A percentile compares a stretch with the other conserved stretches of the same genome.
These are phyloP conservation scores for Drosophila trichaetosa DNA, from an alignment of 2,888 invertebrate species.

Conservation along the genomic window DNA sequence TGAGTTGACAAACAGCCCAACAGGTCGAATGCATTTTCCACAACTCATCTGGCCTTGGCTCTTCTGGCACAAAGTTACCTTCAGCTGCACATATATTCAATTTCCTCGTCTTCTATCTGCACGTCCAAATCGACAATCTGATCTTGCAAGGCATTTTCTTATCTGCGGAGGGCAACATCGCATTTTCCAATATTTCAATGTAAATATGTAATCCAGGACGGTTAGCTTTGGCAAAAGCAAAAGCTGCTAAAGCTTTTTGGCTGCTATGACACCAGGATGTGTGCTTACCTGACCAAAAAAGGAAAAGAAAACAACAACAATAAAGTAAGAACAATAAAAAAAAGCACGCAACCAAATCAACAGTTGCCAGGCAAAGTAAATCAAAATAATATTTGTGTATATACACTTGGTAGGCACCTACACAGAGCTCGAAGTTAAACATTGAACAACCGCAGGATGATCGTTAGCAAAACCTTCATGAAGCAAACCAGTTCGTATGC, in stretches of 20 bases:
- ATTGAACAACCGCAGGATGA: constrained; percentile 19
- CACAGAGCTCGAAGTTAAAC: constrained; percentile 7
- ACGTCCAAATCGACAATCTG: background rate
- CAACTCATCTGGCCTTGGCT: background rate
- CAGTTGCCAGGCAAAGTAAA: constrained; percentile 48
- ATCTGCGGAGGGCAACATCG: background rate
- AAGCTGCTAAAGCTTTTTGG: constrained; percentile 15
- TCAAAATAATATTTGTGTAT: constrained; percentile 32
- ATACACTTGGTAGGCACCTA: constrained; percentile 3
- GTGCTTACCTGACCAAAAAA: constrained; percentile 10
- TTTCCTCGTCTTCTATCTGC: background rate
- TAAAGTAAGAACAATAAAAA: background rate
- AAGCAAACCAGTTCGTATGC: background rate
- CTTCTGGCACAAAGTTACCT: background rate
- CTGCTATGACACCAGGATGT: constrained; percentile 36
- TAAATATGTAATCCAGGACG: background rate
- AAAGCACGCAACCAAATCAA: constrained; percentile 38
- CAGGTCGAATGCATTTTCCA: background rate
- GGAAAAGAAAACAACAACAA: constrained; percentile 1
- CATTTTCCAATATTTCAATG: background rate
- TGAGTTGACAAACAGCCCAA: background rate
- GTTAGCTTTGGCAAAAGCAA: background rate
- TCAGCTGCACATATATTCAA: background rate
- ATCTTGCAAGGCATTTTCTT: background rate
- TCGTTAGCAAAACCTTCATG: background rate